A percentile compares a stretch with the other conserved stretches of the same genome.
phyloP scores from a whole-genome alignment of 2,797 vertebrate species.

The Alca torda region DNA sequence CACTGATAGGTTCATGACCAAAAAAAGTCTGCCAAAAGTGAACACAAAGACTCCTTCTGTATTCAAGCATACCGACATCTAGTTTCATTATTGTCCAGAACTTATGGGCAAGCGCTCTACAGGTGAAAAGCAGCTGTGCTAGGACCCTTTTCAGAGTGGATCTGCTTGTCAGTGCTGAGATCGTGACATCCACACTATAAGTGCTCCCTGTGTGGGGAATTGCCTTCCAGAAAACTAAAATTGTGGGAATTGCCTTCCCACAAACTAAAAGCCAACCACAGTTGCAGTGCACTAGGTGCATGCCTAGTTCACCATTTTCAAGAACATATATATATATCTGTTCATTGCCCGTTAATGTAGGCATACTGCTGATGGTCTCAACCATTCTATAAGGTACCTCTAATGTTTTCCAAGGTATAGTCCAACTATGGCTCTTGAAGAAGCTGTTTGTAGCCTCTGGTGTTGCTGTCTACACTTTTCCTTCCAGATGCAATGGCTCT shows the following conservation, averaged over 20 bases:
- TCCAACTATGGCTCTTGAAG: neutral
- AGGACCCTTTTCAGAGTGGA: neutral
- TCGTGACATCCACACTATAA: neutral
- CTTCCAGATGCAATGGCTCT: neutral
- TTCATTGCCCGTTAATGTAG: neutral
- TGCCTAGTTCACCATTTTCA: neutral
- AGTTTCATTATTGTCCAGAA: neutral
- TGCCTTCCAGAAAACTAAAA: neutral
- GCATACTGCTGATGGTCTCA: neutral
- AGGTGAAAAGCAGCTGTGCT: neutral
- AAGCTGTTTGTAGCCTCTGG: neutral
- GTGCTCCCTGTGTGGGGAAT: neutral
- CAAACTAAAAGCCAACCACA: neutral
- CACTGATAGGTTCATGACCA: neutral
- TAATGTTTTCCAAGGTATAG: neutral
- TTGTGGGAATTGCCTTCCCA: neutral
- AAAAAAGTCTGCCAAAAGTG: neutral
- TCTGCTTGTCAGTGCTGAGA: neutral
- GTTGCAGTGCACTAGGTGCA: neutral
- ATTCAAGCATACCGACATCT: neutral
- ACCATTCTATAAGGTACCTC: neutral
- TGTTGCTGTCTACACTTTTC: neutral
- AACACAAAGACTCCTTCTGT: neutral
- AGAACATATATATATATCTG: neutral
- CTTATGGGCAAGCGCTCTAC: accelerated